A percentile compares a stretch with the other conserved stretches of the same genome.
phyloP scores from a whole-genome alignment of 1,140 invertebrate species.

The Brachionus rubens region DNA sequence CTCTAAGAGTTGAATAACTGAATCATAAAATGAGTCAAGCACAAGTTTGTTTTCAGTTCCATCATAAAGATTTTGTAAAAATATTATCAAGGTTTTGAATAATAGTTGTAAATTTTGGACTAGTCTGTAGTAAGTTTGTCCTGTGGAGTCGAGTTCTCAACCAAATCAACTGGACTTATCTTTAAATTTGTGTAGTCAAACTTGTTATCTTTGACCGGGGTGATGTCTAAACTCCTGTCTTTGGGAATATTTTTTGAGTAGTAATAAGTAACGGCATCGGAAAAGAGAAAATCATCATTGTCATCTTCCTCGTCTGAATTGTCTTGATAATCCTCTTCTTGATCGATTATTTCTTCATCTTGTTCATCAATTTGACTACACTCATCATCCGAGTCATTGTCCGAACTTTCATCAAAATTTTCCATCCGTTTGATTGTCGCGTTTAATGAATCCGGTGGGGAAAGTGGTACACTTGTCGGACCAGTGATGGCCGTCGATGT shows the following conservation, averaged over 20 bases:
- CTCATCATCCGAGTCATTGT: neutral
- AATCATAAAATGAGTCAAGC: too few species aligned
- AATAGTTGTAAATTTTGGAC: too few species aligned
- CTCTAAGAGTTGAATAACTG: too few species aligned
- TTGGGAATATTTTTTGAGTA: neutral
- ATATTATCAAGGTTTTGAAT: too few species aligned
- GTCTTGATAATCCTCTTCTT: neutral
- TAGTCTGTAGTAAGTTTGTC: too few species aligned
- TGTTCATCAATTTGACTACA: neutral
- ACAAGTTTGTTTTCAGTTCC: too few species aligned
- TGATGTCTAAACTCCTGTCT: neutral
- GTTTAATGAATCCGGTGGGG: conserved; percentile 2
- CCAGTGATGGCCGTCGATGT: neutral
- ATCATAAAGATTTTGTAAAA: too few species aligned
- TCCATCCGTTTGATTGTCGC: neutral
- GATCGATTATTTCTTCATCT: neutral
- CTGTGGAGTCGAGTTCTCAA: neutral
- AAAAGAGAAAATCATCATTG: neutral
- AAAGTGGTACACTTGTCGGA: neutral
- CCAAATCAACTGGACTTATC: neutral
- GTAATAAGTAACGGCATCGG: conserved; percentile 18
- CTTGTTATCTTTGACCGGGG: neutral
- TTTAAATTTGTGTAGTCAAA: neutral
- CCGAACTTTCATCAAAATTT: neutral
- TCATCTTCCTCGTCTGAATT: neutral